phyloP scores from a whole-genome alignment of 2,113 vertebrate genomes.

The Triplophysa tibetana region DNA sequence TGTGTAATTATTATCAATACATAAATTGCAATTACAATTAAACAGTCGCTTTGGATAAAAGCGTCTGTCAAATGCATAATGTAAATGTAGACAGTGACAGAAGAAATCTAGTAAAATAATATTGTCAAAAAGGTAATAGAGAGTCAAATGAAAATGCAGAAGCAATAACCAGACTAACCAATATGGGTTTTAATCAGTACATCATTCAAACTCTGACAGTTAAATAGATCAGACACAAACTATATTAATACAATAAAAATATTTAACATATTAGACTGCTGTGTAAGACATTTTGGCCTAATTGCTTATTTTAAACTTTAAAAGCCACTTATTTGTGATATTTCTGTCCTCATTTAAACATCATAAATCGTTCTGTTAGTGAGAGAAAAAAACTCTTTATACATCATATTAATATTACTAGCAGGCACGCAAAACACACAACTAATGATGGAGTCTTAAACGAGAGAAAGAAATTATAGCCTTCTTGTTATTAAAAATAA shows the following conservation, averaged over 20 bases:
- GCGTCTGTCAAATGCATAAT: too few species aligned
- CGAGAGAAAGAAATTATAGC: conserved; percentile 48
- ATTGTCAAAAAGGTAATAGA: neutral
- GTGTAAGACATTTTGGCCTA: conserved; percentile 47
- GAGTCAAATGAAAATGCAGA: neutral
- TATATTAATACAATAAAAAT: neutral
- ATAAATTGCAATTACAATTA: neutral
- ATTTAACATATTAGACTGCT: conserved; percentile 44
- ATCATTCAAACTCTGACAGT: too few species aligned
- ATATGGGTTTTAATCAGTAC: too few species aligned
- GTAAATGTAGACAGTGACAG: too few species aligned
- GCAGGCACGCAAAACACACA: conserved; percentile 58
- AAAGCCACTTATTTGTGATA: conserved; percentile 59
- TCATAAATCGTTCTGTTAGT: conserved; percentile 70
- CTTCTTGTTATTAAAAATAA: conserved; percentile 56
- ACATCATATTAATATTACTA: conserved; percentile 71
- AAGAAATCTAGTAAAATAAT: neutral
- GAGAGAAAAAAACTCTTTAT: conserved; percentile 58
- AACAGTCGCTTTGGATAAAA: too few species aligned
- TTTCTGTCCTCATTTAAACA: conserved; percentile 65
- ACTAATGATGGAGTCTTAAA: conserved; percentile 43
- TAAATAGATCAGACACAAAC: too few species aligned
- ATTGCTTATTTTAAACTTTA: conserved; percentile 65
- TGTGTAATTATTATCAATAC: neutral
- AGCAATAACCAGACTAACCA: neutral